Evolutionary conservation across 2,888 invertebrate genomes (phyloP), one percentile per base, ranked within the genome.

Genomic region (Onthophagus sagittarius): DNA sequence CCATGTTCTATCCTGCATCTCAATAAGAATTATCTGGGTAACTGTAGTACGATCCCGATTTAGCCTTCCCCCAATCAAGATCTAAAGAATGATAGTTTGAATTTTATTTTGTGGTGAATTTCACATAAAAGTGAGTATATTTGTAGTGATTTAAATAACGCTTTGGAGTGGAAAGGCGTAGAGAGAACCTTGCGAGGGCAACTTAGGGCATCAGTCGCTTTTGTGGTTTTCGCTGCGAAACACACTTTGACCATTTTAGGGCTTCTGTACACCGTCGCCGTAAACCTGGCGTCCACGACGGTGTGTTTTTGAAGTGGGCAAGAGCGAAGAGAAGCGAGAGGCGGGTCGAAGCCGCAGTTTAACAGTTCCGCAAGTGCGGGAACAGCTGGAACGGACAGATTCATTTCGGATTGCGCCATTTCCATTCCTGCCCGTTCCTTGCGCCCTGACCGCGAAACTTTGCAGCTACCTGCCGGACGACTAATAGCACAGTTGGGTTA

Each of bases 371-470:
- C 80, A 80, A 80, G 83, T 83, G 83, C 81, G 84, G 84, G 80
- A 85, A 85, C 85, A 84, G 83, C 85, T 85, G 85, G 83, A 84
- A 83, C 84, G 84, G 85, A 85, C 85, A 85, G 84, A 83, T 84
- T 85, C 84, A 83, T 84, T 84, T 84, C 82, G 82, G 80, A 83
- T 82, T 82, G 82, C 83, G 81, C 82, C 82, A 81, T 83, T 83
- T 82, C 82, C 82, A 82, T 82, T 82, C 80, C 79, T 53, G 39
- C 39, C 39, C 39, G 39, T 53, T 75, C 73, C 65, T 79, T 81
- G 81, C 82, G 83, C 82, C 84, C 82, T 84, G 83, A 82, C 83
- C 77, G 82, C 83, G 84, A 80, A 84, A 84, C 83, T 84, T 84
- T 83, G 79, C 81, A 82, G 83, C 81, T 80, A 79, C 79, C 69